These are phyloP conservation scores for Caranx melampygus DNA, from an alignment of 2,113 vertebrate genomes.

Conservation along the genomic window DNA sequence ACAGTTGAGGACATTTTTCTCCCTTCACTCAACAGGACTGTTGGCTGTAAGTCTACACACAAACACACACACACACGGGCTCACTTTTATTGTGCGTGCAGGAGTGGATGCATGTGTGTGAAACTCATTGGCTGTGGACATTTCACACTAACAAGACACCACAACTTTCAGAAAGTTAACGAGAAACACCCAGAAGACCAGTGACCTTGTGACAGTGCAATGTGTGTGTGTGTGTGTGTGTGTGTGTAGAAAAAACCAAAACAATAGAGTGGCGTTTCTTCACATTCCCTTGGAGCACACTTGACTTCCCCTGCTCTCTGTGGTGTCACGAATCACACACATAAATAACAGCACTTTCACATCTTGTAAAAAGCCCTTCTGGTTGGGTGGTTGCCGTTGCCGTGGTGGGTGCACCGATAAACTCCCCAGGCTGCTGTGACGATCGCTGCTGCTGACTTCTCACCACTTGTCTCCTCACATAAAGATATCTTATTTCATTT, in stretches of 20 bases:
- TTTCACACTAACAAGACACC: conserved; percentile 13
- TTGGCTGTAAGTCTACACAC: conserved; percentile 4
- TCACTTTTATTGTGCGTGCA: neutral
- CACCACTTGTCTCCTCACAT: conserved; percentile 49
- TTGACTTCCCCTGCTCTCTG: conserved; percentile 55
- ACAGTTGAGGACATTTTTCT: conserved; percentile 11
- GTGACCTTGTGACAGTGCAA: conserved; percentile 22
- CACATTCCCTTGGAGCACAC: conserved; percentile 33
- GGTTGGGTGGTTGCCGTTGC: conserved; percentile 14
- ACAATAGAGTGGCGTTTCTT: conserved; percentile 22
- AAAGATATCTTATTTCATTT: conserved; percentile 55
- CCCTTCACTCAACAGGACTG: conserved; percentile 8
- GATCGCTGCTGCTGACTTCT: conserved; percentile 36
- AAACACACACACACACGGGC: neutral
- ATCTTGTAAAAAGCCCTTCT: conserved; percentile 44
- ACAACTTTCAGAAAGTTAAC: conserved; percentile 24
- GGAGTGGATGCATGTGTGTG: neutral
- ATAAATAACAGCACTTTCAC: conserved; percentile 41
- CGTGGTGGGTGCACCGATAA: neutral
- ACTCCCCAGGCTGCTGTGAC: conserved; percentile 26
- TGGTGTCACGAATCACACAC: conserved; percentile 29
- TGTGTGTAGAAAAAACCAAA: neutral
- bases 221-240: neutral
- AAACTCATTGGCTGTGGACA: conserved; percentile 8
- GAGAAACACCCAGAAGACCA: conserved; percentile 5